These are phyloP conservation scores for Thereuonema tuberculata DNA, from an alignment of 1,140 invertebrate genomes.

Conservation along the genomic window DNA sequence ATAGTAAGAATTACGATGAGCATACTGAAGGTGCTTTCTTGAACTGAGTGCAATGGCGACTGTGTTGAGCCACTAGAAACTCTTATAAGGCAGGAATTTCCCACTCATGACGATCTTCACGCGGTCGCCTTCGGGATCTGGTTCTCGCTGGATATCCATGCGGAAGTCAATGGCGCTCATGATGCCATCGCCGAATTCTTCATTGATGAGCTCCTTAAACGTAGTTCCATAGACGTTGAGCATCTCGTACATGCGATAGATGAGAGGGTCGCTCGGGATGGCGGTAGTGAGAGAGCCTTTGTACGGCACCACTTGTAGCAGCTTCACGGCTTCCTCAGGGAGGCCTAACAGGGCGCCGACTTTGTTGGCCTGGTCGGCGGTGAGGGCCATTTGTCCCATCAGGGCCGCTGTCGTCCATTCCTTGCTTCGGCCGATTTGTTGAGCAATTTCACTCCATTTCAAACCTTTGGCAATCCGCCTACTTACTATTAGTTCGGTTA, in stretches of 20 bases:
- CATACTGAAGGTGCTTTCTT: too few species aligned
- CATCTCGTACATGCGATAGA: conserved; percentile 26
- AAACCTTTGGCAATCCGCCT: conserved; percentile 10
- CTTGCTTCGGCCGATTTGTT: conserved; percentile 19
- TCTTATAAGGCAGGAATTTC: conserved; percentile 26
- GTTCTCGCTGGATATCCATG: conserved; percentile 23
- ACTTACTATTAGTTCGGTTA: neutral
- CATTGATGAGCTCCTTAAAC: conserved; percentile 29
- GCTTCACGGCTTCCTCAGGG: conserved; percentile 10
- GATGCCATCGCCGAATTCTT: conserved; percentile 32
- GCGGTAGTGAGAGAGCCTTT: conserved; percentile 5
- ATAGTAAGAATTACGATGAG: too few species aligned
- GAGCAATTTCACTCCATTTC: conserved; percentile 25
- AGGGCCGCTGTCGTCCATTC: conserved; percentile 27
- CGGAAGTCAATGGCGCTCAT: conserved; percentile 32
- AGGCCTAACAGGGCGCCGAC: conserved; percentile 17
- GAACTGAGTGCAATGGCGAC: too few species aligned
- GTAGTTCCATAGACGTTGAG: conserved; percentile 27
- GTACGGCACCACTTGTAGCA: conserved; percentile 19
- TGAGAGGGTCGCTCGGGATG: conserved; percentile 24
- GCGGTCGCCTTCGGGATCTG: conserved; percentile 23
- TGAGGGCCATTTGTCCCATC: conserved; percentile 24
- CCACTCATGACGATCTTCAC: conserved; percentile 25
- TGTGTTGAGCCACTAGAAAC: too few species aligned
- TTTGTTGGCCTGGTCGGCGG: conserved; percentile 13